Evolutionary conservation across 2,113 vertebrate species (phyloP).

Genomic region (Labeo catla): DNA sequence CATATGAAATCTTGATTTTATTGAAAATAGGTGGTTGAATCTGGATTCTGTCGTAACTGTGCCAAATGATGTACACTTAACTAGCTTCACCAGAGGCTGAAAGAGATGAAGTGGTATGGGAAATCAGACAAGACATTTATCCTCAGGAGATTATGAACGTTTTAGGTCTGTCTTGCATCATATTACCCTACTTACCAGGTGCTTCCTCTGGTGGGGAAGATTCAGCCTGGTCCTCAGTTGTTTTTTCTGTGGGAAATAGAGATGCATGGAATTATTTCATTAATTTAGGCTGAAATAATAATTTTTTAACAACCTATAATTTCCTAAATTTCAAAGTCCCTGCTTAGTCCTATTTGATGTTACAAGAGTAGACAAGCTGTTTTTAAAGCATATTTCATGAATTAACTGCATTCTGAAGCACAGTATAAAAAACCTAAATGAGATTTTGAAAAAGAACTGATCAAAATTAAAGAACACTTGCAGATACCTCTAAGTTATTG

Average conservation of each 20-base stretch:
- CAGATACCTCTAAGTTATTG: no score
- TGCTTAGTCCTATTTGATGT: no score
- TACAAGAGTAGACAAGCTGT: no score
- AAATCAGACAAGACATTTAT: slow-evolving; percentile 21
- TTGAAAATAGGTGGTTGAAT: background rate
- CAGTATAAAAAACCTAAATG: no score
- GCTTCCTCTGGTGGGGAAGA: slow-evolving; percentile 24
- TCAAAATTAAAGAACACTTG: no score
- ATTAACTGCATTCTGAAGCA: no score
- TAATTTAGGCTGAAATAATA: background rate
- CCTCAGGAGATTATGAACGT: background rate
- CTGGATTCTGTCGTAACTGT: background rate
- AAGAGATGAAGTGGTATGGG: slow-evolving; percentile 50
- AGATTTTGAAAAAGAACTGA: no score
- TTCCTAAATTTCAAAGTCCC: no score
- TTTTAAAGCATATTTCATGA: no score
- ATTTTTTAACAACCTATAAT: no score
- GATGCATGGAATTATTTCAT: background rate
- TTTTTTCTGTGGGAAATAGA: slow-evolving; percentile 24
- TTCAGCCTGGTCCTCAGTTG: slow-evolving; percentile 36
- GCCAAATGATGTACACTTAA: background rate
- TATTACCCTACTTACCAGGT: slow-evolving; percentile 17
- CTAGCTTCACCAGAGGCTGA: slow-evolving; percentile 67
- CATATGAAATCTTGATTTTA: background rate
- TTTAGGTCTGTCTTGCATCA: background rate